Base-by-base conservation (phyloP, 2,113 vertebrate species). In the Ondatra zibethicus region DNA sequence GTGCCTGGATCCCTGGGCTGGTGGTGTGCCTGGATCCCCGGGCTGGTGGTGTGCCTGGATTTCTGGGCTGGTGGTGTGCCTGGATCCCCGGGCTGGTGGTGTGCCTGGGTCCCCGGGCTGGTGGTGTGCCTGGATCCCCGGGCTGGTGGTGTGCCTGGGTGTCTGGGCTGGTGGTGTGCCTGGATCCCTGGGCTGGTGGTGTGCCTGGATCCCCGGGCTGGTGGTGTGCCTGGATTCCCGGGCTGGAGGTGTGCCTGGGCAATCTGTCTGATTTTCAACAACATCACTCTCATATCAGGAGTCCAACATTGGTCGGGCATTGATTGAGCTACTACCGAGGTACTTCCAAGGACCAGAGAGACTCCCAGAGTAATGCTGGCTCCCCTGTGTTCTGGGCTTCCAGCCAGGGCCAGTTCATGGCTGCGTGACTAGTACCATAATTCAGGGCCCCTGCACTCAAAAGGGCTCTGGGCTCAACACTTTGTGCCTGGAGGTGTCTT, bases 61-160 rank as follows among this genome's bases (percentile, higher is more conserved):
- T 13, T 13, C 52, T 13, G 0, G 55, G 55, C 6, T 58, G 55
- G 1, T 58, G 55, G 55, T 13, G 12, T 52, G 55, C 5, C 17
- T 19, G 0, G 55, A 2, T 16, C 16, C 52, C 52, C 3, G 13
- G 52, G 52, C 13, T 55, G 16, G 0, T 55, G 52, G 52, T 55
- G 3, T 17, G 55, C 55, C 55, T 55, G 55, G 2, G 1, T 55
- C 14, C 52, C 52, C 4, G 3, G 52, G 55, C 4, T 55, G 16
- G 0, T 17, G 4, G 55, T 17, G 16, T 55, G 55, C 4, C 55
- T 5, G 5, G 17, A 1, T 58, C 19, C 55, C 55, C 21, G 55
- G 55, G 19, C 55, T 58, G 17, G 0, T 19, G 55, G 55, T 58
- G 55, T 58, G 55, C 55, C 17, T 19, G 55, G 55, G 5, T 55